Percentiles rank a stretch among this genome's conserved stretches.
Conservation (phyloP, 2,113 vertebrate species). For the Rhizomys pruinosus region DNA sequence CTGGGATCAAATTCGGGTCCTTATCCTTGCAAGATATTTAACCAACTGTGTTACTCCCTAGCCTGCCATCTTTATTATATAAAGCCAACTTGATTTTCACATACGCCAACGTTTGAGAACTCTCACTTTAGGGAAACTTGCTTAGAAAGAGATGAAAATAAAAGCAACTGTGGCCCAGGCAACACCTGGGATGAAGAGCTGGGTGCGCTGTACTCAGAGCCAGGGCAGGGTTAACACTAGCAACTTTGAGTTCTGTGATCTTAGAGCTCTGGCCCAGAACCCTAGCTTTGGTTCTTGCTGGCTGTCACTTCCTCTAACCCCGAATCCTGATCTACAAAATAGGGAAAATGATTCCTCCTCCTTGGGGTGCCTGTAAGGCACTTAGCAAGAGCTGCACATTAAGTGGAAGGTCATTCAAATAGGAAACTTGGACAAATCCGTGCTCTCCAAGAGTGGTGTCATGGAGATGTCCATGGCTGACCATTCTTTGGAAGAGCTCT, state of each 20-base stretch:
- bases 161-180: background rate
- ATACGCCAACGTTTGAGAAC: background rate
- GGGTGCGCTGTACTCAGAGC: background rate
- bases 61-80: background rate
- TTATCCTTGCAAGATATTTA: background rate
- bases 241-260: background rate
- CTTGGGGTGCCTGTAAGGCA: background rate
- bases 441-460: background rate
- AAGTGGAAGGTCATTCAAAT: background rate
- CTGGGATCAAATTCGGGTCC: background rate
- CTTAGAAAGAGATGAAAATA: background rate
- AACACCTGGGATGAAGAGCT: background rate
- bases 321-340: background rate
- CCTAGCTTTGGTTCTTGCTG: background rate
- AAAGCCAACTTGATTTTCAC: background rate
- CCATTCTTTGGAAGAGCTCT: background rate
- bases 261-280: background rate
- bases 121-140: background rate
- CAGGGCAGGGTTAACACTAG: background rate
- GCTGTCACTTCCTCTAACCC: background rate
- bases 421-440: background rate
- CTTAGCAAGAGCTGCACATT: background rate
- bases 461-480: background rate
- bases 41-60: background rate
- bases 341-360: background rate